phyloP scores from a whole-genome alignment of 2,797 vertebrate species.

The Semaprochilodus insignis region DNA sequence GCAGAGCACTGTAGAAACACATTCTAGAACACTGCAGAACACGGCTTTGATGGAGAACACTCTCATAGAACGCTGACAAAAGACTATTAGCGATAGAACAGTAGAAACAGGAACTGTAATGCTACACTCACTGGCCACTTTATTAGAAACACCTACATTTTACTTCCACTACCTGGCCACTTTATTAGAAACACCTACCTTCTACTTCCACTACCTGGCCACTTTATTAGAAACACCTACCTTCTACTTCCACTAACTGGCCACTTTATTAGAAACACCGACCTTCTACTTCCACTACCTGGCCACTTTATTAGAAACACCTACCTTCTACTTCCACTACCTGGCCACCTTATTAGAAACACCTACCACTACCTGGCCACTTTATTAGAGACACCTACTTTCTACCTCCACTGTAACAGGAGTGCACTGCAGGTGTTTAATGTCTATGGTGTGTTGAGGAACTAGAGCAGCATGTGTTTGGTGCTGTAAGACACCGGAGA shows the following conservation, averaged over 20 bases:
- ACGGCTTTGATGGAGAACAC: background rate
- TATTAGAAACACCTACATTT: background rate
- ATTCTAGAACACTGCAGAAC: background rate
- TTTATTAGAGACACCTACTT: background rate
- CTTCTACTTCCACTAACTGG: background rate
- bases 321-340: too few species aligned
- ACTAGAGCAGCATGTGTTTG: background rate
- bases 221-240: slow-evolving; percentile 8
- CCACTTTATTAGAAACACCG: background rate
- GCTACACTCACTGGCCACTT: background rate
- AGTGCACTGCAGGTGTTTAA: too few species aligned
- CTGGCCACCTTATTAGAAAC: slow-evolving; percentile 2
- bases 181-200: background rate
- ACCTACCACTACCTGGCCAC: background rate
- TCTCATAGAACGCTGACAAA: background rate
- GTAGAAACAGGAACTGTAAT: background rate
- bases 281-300: background rate
- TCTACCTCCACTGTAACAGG: too few species aligned
- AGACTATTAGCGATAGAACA: background rate
- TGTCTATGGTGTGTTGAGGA: background rate
- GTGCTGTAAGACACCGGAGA: background rate
- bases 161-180: background rate
- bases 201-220: background rate
- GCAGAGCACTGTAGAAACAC: too few species aligned
- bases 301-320: slow-evolving; percentile 8